Evolutionary conservation across 2,797 vertebrate genomes (phyloP), one percentile per base, ranked within the genome.

Genomic region (Cuniculus paca): DNA sequence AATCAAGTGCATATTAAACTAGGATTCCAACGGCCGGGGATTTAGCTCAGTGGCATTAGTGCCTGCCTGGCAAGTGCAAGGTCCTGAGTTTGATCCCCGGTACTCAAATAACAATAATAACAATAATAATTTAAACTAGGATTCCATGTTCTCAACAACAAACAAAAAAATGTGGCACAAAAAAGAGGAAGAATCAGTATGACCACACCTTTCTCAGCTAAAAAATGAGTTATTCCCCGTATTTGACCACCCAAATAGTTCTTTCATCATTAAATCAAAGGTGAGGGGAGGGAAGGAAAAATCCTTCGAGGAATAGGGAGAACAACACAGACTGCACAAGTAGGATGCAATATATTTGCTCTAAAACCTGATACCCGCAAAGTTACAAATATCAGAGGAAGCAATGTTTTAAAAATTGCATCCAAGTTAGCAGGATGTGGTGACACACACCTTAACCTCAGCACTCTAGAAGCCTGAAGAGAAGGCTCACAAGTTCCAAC

Each of bases 351-450:
- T 26, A 83, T 48, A 94, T n/a, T 56, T 92, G 34, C 6, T 81
- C 16, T 85, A 95, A 70, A 68, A 36, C 26, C 42, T 75, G 52
- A 75, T 45, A 70, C 42, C 58, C 68, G 85, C 4, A 87, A 88
- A 78, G 65, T 78, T 70, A 84, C 78, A 82, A 88, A 86, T 82
- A 82, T 74, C n/a, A 39, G 19, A 31, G 36, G 39, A 68, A 65
- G 6, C 17, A 31, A 74, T 52, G 26, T 7, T 86, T 84, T 77
- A 50, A 31, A 58, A 81, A 54, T 6, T 54, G 34, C 74, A 52
- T 54, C n/a, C 48, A 11, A 3, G 34, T 48, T 78, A 22, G 72
- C 26, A 45, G 28, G 19, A 19, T 8, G 4, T 54, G 48, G 34
- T 54, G 19, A 28, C 31, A 20, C 14, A 78, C 28, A 78, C 16